Conservation (phyloP, 2,113 vertebrate genomes). For the Miniopterus natalensis region DNA sequence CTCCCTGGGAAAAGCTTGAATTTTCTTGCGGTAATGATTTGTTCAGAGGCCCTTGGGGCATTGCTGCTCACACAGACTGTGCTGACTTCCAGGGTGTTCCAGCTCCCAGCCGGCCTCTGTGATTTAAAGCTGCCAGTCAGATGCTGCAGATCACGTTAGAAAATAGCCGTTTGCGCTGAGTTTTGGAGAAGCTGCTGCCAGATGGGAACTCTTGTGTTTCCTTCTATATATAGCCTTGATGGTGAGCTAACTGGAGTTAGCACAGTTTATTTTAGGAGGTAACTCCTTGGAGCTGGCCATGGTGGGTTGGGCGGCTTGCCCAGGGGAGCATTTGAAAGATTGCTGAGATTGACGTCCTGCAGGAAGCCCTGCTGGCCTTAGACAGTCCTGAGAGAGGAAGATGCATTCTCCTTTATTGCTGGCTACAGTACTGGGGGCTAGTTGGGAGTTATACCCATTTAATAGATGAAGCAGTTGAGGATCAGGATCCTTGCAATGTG, state of each 20-base stretch:
- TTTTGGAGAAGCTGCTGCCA: constrained; percentile 25
- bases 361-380: background rate
- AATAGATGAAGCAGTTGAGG: background rate
- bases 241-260: constrained; percentile 44
- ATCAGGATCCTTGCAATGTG: accelerated
- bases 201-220: constrained; percentile 46
- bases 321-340: background rate
- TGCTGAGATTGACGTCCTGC: background rate
- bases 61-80: background rate
- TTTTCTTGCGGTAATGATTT: background rate
- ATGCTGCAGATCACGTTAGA: background rate
- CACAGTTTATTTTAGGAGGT: constrained; percentile 70
- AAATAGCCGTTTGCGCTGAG: background rate
- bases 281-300: background rate
- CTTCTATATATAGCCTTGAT: constrained; percentile 57
- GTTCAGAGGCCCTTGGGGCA: constrained; percentile 23
- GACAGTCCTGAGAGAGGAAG: background rate
- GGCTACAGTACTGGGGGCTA: background rate
- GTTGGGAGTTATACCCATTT: background rate
- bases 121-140: constrained; percentile 3
- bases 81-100: background rate
- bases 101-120: accelerated
- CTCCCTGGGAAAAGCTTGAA: background rate
- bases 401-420: accelerated
- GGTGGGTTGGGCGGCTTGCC: background rate